Percentiles rank a stretch among this genome's conserved stretches.
phyloP scores from a whole-genome alignment of 2,888 invertebrate genomes.

The Caenorhabditis japonica region DNA sequence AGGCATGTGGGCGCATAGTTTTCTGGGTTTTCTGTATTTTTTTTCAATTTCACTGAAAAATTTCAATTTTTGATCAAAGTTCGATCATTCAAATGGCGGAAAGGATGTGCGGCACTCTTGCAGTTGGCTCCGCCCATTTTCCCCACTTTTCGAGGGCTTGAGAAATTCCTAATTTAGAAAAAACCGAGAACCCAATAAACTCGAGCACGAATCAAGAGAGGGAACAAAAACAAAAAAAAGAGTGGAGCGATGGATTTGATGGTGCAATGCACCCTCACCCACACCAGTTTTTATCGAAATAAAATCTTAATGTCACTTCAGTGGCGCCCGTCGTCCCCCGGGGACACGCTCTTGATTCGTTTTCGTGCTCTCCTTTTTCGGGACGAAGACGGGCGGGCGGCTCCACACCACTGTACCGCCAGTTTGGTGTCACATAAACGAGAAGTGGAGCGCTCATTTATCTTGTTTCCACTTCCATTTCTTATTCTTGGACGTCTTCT shows the following conservation, averaged over 20 bases:
- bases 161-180: no score
- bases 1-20: no score
- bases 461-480: conserved; percentile 34
- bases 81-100: not conserved
- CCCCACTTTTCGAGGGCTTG: no score
- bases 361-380: conserved; percentile 12
- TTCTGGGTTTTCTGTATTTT: no score
- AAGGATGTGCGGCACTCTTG: not conserved
- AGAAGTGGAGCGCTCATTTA: conserved; percentile 44
- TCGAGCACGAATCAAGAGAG: conserved; percentile 36
- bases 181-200: no score
- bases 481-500: conserved; percentile 1
- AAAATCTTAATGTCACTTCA: conserved; percentile 57
- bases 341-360: conserved; percentile 50
- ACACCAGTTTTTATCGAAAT: conserved; percentile 55
- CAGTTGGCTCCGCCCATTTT: no score
- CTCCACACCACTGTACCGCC: conserved; percentile 29
- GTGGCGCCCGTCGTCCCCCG: conserved; percentile 27
- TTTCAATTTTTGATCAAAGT: no score
- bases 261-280: conserved; percentile 23
- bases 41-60: no score
- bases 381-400: not conserved
- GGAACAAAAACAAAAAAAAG: conserved; percentile 17
- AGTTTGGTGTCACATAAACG: conserved; percentile 15
- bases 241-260: conserved; percentile 22